phyloP scores from a whole-genome alignment of 2,888 invertebrate species.

The Stramonita haemastoma region DNA sequence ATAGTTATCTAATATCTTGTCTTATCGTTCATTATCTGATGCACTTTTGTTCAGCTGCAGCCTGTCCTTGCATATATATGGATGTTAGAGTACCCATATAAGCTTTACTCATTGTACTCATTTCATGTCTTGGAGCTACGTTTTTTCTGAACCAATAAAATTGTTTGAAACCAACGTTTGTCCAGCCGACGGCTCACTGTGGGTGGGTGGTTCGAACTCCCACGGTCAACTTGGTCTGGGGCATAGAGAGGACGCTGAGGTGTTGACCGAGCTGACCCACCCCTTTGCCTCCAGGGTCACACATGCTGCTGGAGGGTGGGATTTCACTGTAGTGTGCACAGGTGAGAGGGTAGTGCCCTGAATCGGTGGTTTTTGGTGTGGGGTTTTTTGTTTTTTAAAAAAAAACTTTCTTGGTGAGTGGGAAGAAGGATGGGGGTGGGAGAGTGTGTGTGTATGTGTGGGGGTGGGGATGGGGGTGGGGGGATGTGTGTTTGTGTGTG shows the following conservation, averaged over 20 bases:
- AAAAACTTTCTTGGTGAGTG: too few species aligned
- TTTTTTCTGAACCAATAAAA: too few species aligned
- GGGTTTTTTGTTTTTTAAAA: too few species aligned
- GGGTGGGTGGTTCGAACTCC: conserved; percentile 68
- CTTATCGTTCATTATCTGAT: too few species aligned
- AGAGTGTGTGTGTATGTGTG: too few species aligned
- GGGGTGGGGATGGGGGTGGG: too few species aligned
- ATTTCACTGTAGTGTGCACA: conserved; percentile 66
- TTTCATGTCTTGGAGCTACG: too few species aligned
- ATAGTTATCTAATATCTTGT: background rate
- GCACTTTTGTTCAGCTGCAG: background rate
- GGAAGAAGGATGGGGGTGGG: too few species aligned
- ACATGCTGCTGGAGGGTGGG: conserved; percentile 69
- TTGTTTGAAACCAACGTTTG: conserved; percentile 22
- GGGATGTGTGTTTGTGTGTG: too few species aligned
- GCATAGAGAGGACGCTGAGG: conserved; percentile 47
- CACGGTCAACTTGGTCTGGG: conserved; percentile 70
- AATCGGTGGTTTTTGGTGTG: background rate
- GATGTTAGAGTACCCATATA: too few species aligned
- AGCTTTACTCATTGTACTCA: too few species aligned
- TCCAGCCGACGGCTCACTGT: conserved; percentile 56
- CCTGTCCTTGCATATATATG: too few species aligned
- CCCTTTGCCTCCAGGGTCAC: conserved; percentile 47
- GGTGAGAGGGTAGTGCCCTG: conserved; percentile 47
- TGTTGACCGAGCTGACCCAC: conserved; percentile 47